Evolutionary conservation across 2,113 vertebrate genomes (phyloP), one percentile per base, ranked within the genome.

Genomic region (Castor canadensis): DNA sequence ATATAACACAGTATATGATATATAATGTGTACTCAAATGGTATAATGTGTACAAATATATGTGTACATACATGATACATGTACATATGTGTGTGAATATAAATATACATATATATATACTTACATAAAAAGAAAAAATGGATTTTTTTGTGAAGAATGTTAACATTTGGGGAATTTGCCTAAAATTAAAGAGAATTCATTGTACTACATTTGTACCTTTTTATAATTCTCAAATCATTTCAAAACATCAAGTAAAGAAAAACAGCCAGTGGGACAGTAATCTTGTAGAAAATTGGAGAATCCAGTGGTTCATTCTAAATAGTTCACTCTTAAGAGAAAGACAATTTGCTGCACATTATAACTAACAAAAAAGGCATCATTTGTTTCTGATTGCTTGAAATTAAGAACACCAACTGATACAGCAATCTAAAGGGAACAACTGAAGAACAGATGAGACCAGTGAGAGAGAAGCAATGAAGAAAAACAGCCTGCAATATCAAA

Each of bases 301-400:
- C 19, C 26, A 84, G 3, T 64, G 22, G 15, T 89, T 89, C 54
- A 66, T 77, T 77, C 20, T n/a, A n/a, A 66, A 56, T 38, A 32
- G 9, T 81, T 81, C 30, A 24, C 30, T 81, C 58, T 47, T 64
- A 85, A 56, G 20, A 72, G 81, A 96, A 60, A 89, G 66, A 89
- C 17, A 93, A 86, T 95, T 89, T 89, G 43, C 35, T 91, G 24
- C 35, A 81, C 67, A 89, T 93, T 92, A 47, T 86, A 79, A 89
- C 10, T 76, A 47, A 81, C 38, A 80, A 75, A 76, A 67, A 81
- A 89, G 71, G 32, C 5, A 66, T 19, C 8, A 28, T 76, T 89
- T 92, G 30, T n/a, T 92, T 95, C 20, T 92, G 67, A 92, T 89
- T 97, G 84, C 47, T 66, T 80, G 35, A 92, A 91, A 86, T 81